Evolutionary conservation across 2,113 vertebrate genomes (phyloP), one percentile per base, ranked within the genome.

Genomic region (Myrmecobius fasciatus): DNA sequence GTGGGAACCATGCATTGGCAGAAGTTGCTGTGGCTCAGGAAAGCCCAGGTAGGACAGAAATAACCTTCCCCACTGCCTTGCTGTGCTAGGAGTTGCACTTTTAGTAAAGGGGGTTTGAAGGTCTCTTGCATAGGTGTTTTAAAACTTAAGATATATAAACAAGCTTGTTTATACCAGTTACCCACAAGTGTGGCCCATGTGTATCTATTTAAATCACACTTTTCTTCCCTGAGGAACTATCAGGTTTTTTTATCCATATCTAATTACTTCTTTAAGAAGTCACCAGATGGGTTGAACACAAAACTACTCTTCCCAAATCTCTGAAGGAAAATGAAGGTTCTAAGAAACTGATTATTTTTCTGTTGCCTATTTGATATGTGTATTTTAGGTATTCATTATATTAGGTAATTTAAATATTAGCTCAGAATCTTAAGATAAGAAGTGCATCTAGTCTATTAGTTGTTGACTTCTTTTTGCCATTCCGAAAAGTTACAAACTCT

Each of bases 1-100:
- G 95, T 91, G 89, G 95, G 56, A 92, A 96, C 94, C 96, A 99
- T 99, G 98, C 98, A 98, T 96, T 99, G 99, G 98, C 98, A 99
- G 96, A 98, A 99, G 24, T 43, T 98, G 25, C 96, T 98, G 90
- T 98, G 97, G 90, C 97, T 97, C 89, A 97, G 95, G 7, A 98
- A 98, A 95, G 98, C 95, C 95, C 98, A 99, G 98, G 99, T 99
- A 98, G 98, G 98, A 92, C 49, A 95, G 52, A 94, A 96, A 36
- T 28, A 36, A 91, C 94, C 92, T 52, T 54, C 67, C 31, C 1
- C 53, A 24, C 5, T 4, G 22, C 53, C 53, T 25, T 53, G 3
- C 22, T 53, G 53, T 6, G 25, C 4, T 25, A 53, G 20, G 53
- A 53, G 20, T 25, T 67, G 60, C 11, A 14, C 12, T 67, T 3